These are phyloP conservation scores for Odiellus spinosus DNA, from an alignment of 2,888 invertebrate species.

Conservation along the genomic window DNA sequence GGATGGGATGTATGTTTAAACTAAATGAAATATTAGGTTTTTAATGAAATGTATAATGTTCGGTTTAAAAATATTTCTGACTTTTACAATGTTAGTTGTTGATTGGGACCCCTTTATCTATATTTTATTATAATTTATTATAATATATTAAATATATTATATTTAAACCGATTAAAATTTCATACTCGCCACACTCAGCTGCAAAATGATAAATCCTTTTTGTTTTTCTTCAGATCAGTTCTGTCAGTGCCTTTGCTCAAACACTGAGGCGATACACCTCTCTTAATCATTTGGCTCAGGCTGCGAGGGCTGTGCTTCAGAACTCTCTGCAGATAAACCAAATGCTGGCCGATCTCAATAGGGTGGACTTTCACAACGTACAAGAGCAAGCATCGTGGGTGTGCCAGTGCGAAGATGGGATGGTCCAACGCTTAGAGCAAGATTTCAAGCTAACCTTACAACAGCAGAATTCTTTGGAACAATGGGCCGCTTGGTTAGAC, in stretches of 20 bases:
- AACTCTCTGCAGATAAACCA: slow-evolving; percentile 88
- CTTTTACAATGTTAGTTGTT: no score
- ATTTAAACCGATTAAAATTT: no score
- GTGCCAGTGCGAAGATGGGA: slow-evolving; percentile 77
- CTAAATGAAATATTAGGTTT: no score
- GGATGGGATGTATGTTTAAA: no score
- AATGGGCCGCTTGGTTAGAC: slow-evolving; percentile 96
- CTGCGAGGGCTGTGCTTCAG: slow-evolving; percentile 86
- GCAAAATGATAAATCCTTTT: no score
- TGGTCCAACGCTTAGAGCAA: slow-evolving; percentile 69
- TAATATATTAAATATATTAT: no score
- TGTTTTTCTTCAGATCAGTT: slow-evolving; percentile 41
- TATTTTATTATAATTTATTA: no score
- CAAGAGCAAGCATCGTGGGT: slow-evolving; percentile 83
- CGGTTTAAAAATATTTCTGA: no score
- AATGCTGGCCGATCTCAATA: slow-evolving; percentile 91
- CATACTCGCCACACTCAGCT: no score
- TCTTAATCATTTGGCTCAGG: slow-evolving; percentile 89
- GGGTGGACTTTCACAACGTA: slow-evolving; percentile 95
- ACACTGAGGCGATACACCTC: slow-evolving; percentile 90
- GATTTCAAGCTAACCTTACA: slow-evolving; percentile 67
- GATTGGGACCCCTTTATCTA: no score
- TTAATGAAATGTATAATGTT: no score
- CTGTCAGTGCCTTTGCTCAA: slow-evolving; percentile 82
- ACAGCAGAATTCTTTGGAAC: slow-evolving; percentile 72